Conservation (phyloP, 2,113 vertebrate species). For the Hippocampus barbouri region DNA sequence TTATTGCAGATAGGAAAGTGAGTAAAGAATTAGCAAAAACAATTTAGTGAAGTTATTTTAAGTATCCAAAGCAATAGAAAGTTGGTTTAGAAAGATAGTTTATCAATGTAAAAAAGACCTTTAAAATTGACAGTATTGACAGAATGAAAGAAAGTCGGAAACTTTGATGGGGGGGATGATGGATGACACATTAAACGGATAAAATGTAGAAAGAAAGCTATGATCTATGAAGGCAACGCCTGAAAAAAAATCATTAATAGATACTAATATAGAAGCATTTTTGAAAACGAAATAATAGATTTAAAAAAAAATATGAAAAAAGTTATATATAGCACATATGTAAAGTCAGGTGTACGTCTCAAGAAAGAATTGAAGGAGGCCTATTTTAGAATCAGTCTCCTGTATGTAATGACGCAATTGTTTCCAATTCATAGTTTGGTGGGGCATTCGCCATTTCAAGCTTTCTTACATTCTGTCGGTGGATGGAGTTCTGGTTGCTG, state of each 20-base stretch:
- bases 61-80: neutral
- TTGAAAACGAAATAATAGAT: too few species aligned
- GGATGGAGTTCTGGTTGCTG: neutral
- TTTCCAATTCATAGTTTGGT: neutral
- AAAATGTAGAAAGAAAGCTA: too few species aligned
- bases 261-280: too few species aligned
- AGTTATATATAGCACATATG: neutral
- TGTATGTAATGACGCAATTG: neutral
- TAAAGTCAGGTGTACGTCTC: neutral
- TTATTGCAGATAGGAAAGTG: too few species aligned
- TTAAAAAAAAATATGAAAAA: neutral
- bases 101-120: too few species aligned
- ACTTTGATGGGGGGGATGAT: too few species aligned
- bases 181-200: too few species aligned
- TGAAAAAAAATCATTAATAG: too few species aligned
- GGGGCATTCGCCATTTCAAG: neutral
- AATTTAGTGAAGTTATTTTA: neutral
- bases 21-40: neutral
- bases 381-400: neutral
- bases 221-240: too few species aligned
- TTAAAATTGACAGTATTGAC: too few species aligned
- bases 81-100: too few species aligned
- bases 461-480: neutral
- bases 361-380: neutral
- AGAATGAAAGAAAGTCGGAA: too few species aligned